Base-by-base conservation (phyloP, 2,113 vertebrate genomes). In the Erpornis zantholeuca region DNA sequence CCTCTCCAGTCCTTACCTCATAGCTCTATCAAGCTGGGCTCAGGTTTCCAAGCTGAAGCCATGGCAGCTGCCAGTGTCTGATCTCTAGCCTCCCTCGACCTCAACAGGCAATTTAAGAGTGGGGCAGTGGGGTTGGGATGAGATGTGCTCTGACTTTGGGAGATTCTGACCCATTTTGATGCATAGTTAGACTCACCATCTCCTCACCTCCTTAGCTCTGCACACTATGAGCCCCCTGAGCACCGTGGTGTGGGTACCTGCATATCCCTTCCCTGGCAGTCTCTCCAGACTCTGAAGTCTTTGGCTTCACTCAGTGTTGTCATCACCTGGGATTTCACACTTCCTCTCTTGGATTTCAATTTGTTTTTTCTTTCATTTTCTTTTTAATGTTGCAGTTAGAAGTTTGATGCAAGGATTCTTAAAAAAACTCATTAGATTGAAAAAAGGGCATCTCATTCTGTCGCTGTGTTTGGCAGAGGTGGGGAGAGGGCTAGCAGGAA, bases 1-100 rank as follows among this genome's bases (percentile, higher is more conserved):
- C 9, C 12, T 80, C 69, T 73, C 64, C 31, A 35, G 69, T 40
- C 57, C 49, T 88, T 68, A 72, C 89, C 69, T 95, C 91, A 76
- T 10, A 59, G 83, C 35, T 87, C 86, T 81, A 82, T 91, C 81
- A 76, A 69, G 70, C 40, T 15, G 1, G 86, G 91, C 91, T 96
- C 93, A 5, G 49, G 86, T 96, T 95, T 95, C 95, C 81, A 38
- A 73, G 81, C 86, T 90, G 79, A 81, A 84, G 86, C 25, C 80
- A 45, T 24, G 82, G 82, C 60, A 64, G 53, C 93, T 91, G 95
- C 73, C 38, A 22, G 33, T 1, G 0, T 20, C 76, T 89, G 83
- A 72, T 86, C 89, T 92, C 78, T 81, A 54, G 65, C 66, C 73
- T 83, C 38, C 35, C 40, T 56, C 0, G 1, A 17, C 63, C 40